Percentiles rank a stretch among this genome's conserved stretches.
Conservation (phyloP, 2,888 invertebrate species). For the Machimus rusticus region DNA sequence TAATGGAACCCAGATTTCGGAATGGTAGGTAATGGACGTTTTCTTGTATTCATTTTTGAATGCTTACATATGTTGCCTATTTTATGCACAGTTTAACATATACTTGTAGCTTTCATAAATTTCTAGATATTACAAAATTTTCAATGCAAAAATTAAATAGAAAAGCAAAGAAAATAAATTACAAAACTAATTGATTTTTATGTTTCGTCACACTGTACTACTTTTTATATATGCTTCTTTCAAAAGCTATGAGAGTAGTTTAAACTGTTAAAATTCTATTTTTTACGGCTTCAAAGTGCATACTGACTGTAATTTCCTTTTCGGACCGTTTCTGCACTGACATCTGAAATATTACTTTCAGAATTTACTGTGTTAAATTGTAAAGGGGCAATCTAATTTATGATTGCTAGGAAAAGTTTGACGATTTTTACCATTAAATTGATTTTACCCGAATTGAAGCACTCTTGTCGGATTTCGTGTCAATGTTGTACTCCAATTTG, state of each 20-base stretch:
- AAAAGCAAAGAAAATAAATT: background rate
- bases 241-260: background rate
- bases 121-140: background rate
- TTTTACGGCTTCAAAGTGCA: background rate
- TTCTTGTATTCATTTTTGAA: no score
- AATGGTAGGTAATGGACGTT: no score
- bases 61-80: no score
- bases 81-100: no score
- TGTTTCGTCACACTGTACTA: background rate
- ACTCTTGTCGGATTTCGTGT: background rate
- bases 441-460: background rate
- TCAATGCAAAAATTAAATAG: background rate
- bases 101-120: no score
- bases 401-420: background rate
- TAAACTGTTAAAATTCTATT: background rate
- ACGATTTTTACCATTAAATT: background rate
- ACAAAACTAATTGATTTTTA: background rate
- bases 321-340: background rate
- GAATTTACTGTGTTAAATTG: background rate
- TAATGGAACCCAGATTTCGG: no score
- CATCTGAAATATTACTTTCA: background rate
- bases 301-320: background rate
- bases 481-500: no score
- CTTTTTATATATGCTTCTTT: background rate
- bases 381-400: no score